Evolutionary conservation across 2,888 invertebrate genomes (phyloP), one percentile per base, ranked within the genome.

Genomic region (Pasiphila rectangulata): DNA sequence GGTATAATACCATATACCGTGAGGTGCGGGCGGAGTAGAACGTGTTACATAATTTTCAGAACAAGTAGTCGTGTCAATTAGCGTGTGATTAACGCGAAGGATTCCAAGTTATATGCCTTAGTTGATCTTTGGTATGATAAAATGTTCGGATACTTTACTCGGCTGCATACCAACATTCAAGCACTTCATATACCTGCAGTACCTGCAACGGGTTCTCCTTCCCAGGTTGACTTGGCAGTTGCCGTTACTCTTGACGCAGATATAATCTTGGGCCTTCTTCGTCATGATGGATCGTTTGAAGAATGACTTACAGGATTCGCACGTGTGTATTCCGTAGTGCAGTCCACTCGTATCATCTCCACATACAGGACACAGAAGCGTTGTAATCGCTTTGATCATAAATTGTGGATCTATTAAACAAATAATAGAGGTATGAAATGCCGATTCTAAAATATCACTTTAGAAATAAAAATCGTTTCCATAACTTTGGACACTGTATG

Each of bases 261-360:
- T n/a, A 40, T 80, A 83, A 0, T 53, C 48, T 0, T 49, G n/a
- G 0, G 66, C 57, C 16, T 70, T 75, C 1, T 66, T 53, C 13
- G 63, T 44, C 19, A 73, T 68, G 0, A 76, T 32, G 0, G 79
- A 70, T 24, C 78, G 53, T 44, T 71, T 74, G 59, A 79, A 79
- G 57, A 79, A 79, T 0, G 64, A 62, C 35, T 73, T 77, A 63
- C 79, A 79, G 1, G 79, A 75, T 15, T 76, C 79, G 21, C 79
- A 79, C 0, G 72, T 69, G 25, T 39, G 36, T 4, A 68, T 44
- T 0, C 79, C 79, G 46, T 79, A 79, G 46, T 79, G 77, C 1
- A 67, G 42, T 0, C 79, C 78, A 45, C 56, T 69, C 1, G 59
- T 48, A 0, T 17, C 5, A 48, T 79, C 78, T 0, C 60, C 51